Evolutionary conservation across 2,113 vertebrate genomes (phyloP).

Genomic region (Periophthalmodon schlosseri): DNA sequence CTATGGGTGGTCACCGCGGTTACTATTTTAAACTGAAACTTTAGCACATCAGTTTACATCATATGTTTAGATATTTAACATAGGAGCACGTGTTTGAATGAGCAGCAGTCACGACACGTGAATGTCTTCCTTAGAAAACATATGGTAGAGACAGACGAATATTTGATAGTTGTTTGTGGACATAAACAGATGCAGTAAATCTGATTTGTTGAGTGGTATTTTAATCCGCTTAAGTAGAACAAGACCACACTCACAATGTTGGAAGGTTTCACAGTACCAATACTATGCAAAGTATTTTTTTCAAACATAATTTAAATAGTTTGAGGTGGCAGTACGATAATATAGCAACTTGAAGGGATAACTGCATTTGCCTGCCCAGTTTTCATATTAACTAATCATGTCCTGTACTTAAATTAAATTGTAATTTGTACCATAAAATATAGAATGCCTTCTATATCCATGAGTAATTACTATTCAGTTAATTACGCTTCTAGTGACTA

Average conservation of each 20-base stretch:
- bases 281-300: background rate
- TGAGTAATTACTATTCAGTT: too few species aligned
- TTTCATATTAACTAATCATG: background rate
- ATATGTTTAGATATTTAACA: conserved; percentile 36
- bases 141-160: background rate
- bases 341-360: background rate
- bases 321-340: background rate
- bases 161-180: conserved; percentile 4
- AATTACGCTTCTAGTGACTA: too few species aligned
- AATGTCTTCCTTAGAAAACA: background rate
- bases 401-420: too few species aligned
- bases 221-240: conserved; percentile 50
- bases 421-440: too few species aligned
- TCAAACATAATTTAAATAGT: background rate
- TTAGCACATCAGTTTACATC: conserved; percentile 54
- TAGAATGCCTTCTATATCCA: too few species aligned
- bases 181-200: conserved; percentile 25
- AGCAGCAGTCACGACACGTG: conserved; percentile 18
- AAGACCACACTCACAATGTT: conserved; percentile 17
- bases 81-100: conserved; percentile 18
- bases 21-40: conserved; percentile 59
- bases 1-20: conserved; percentile 14
- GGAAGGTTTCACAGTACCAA: conserved; percentile 9
- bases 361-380: background rate
- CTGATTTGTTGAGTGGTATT: conserved; percentile 40